Evolutionary conservation across 1,140 invertebrate species (phyloP).

Genomic region (Zaprionus capensis): DNA sequence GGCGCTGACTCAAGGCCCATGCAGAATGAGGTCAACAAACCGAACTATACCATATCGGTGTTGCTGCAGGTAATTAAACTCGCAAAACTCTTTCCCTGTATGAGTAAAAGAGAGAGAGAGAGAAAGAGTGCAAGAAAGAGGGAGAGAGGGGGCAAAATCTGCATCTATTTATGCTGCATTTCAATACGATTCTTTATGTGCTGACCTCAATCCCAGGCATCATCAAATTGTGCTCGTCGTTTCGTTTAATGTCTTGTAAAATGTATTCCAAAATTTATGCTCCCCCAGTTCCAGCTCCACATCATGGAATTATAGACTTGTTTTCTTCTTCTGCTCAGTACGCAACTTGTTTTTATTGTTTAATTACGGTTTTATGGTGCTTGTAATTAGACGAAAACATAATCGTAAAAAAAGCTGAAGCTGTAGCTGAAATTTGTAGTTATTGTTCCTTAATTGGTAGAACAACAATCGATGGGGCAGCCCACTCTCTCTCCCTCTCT

Average conservation of each 20-base stretch:
- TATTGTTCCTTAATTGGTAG: conserved; percentile 33
- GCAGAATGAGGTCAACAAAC: conserved; percentile 21
- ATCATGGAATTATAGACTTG: conserved; percentile 62
- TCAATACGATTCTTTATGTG: conserved; percentile 35
- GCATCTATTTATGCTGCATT: conserved; percentile 28
- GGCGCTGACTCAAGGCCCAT: not conserved
- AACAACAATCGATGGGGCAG: conserved; percentile 2
- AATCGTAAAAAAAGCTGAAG: conserved; percentile 48
- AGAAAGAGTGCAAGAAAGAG: not conserved
- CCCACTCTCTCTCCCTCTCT: not conserved
- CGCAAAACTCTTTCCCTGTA: not conserved
- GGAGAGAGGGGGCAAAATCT: conserved; percentile 1
- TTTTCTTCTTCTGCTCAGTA: conserved; percentile 41
- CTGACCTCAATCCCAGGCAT: conserved; percentile 64
- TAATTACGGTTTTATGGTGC: conserved; percentile 70
- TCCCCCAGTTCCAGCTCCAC: conserved; percentile 26
- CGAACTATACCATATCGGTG: conserved; percentile 22
- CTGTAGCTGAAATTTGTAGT: conserved; percentile 38
- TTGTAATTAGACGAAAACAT: conserved; percentile 65
- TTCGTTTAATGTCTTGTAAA: conserved; percentile 53
- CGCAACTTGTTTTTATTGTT: conserved; percentile 55
- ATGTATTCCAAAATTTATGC: conserved; percentile 61
- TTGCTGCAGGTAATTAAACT: conserved; percentile 18
- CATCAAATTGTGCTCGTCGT: conserved; percentile 44
- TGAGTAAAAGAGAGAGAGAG: no score